A percentile compares a stretch with the other conserved stretches of the same genome.
phyloP scores from a whole-genome alignment of 1,140 invertebrate genomes.

The Thrips palmi region DNA sequence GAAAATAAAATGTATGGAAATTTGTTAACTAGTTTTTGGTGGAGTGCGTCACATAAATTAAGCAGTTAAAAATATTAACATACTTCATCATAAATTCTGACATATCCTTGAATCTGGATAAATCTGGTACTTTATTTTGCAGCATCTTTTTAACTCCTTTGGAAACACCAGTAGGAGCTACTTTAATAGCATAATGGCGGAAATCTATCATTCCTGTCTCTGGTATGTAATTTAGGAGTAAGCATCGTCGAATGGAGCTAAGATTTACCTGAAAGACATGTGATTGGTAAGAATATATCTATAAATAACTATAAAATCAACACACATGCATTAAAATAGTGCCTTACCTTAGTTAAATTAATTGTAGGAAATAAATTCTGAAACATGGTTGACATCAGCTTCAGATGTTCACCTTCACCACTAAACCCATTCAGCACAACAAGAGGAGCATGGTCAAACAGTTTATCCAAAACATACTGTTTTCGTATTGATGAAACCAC shows the following conservation, averaged over 20 bases:
- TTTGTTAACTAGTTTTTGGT: conserved; percentile 1
- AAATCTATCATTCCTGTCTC: conserved; percentile 78
- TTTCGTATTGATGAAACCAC: conserved; percentile 67
- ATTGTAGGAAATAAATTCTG: conserved; percentile 98
- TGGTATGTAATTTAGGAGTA: conserved; percentile 80
- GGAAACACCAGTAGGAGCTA: conserved; percentile 73
- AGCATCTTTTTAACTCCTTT: conserved; percentile 87
- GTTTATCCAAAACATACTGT: conserved; percentile 60
- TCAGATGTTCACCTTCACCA: conserved; percentile 68
- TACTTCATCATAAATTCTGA: conserved; percentile 79
- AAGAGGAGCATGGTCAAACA: conserved; percentile 72
- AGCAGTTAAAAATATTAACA: conserved; percentile 18
- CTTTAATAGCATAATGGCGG: conserved; percentile 75
- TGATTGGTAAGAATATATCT: conserved; percentile 11
- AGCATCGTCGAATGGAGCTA: conserved; percentile 70
- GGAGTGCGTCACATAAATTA: conserved; percentile 8
- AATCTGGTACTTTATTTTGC: conserved; percentile 77
- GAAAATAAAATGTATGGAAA: conserved; percentile 16
- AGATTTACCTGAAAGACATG: conserved; percentile 54
- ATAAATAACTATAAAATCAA: no score
- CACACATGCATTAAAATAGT: neutral
- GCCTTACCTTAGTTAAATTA: conserved; percentile 62
- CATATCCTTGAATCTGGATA: conserved; percentile 71
- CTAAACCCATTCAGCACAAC: conserved; percentile 85
- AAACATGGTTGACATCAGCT: conserved; percentile 86